Base-by-base conservation (phyloP, 2,113 vertebrate species). In the Phoenicopterus ruber region DNA sequence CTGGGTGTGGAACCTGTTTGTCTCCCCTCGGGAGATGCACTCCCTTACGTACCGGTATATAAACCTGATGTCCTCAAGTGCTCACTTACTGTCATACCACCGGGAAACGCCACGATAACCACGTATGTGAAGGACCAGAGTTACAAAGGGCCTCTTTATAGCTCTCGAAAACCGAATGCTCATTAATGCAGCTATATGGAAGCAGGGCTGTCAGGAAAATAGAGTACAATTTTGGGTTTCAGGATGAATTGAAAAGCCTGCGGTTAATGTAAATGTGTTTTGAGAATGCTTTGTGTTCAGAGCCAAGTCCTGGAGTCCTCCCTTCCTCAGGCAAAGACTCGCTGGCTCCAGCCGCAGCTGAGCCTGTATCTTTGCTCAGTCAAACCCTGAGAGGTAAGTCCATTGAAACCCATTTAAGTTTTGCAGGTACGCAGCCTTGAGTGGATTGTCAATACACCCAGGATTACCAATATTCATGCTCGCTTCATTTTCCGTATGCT, bases 171-270 rank as follows among this genome's bases (percentile, higher is more conserved):
- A 58, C 17, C 4, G 11, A 38, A 13, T 54, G 42, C n/a, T 70
- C 54, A 10, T 66, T 49, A 54, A 36, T 26, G 42, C 42, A 73
- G 40, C n/a, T 66, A 4, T 16, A 17, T 14, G 54, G 52, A 59
- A 86, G 14, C 71, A 25, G 50, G n/a, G n/a, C 50, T 73, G 40
- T 49, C 71, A 72, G 78, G 72, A 91, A 87, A 67, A 78, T 19
- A 0, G 0, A 63, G 46, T 3, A 18, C 22, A 44, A 0, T 11
- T 34, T 31, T 1, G 50, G 40, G 19, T 1, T 42, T 57, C 46
- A 28, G 42, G 63, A 44, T 70, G 72, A 54, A 31, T 2, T 55
- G 62, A 31, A 65, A 72, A 81, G 17, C 67, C 72, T 18, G 3
- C 0, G 0, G 65, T 40, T 42, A 11, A 34, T 29, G 57, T 34